Evolutionary conservation across 2,888 invertebrate species (phyloP).

Genomic region (Synanthedon myopaeformis): DNA sequence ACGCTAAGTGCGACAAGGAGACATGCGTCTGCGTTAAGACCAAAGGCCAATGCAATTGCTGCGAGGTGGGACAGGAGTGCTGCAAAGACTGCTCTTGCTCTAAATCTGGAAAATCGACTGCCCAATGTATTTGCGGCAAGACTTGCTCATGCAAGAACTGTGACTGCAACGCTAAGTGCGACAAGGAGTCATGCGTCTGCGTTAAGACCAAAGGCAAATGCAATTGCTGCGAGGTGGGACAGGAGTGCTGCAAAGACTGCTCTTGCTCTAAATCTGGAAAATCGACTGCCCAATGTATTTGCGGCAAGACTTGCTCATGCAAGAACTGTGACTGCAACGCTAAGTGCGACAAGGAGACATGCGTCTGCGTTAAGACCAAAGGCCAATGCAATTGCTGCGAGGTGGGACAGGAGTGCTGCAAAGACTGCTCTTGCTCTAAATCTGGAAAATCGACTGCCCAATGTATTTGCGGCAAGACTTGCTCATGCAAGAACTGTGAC

Average conservation of each 20-base stretch:
- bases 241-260: conserved; percentile 19
- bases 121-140: not conserved
- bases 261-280: conserved; percentile 11
- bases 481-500: not conserved
- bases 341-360: conserved; percentile 7
- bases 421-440: not conserved
- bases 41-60: not conserved
- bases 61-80: not conserved
- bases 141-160: not conserved
- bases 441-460: not conserved
- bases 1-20: not conserved
- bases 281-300: not conserved
- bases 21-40: not conserved
- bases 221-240: conserved; percentile 16
- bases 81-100: not conserved
- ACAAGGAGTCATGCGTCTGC: conserved; percentile 14
- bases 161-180: conserved; percentile 7
- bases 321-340: not conserved
- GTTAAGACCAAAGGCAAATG: conserved; percentile 13
- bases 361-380: conserved; percentile 7
- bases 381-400: conserved; percentile 11
- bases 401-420: not conserved
- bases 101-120: not conserved
- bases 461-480: not conserved
- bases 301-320: not conserved